Conservation (phyloP, 2,113 vertebrate species). For the Rhipidura dahli region DNA sequence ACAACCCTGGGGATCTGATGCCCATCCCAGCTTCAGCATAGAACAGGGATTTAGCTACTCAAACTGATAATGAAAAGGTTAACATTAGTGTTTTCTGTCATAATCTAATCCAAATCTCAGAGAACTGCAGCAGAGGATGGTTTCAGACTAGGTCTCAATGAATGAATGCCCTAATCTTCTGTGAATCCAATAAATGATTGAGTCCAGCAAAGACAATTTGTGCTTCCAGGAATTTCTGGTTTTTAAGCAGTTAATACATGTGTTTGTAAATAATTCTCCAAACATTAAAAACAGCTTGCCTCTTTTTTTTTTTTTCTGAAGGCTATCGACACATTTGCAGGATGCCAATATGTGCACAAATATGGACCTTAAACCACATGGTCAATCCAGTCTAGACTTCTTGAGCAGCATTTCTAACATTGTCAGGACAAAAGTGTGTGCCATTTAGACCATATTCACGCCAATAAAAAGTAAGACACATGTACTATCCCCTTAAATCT, state of each 20-base stretch:
- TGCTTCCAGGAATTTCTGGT: not conserved
- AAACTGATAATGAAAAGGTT: not conserved
- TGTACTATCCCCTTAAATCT: not conserved
- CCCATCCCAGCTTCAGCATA: not conserved
- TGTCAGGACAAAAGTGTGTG: not conserved
- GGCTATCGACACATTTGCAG: not conserved
- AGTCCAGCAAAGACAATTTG: not conserved
- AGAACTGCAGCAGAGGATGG: not conserved
- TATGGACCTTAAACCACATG: not conserved
- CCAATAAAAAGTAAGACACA: not conserved
- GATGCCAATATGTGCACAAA: not conserved
- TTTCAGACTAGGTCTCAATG: not conserved
- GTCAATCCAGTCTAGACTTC: not conserved
- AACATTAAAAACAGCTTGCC: constrained; percentile 11
- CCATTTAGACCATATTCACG: not conserved
- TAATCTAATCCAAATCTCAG: not conserved
- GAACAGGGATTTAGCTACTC: not conserved
- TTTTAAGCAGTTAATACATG: not conserved
- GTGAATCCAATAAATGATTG: not conserved
- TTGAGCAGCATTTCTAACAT: not conserved
- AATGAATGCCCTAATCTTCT: not conserved
- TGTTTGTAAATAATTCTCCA: constrained; percentile 31
- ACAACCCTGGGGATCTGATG: not conserved
- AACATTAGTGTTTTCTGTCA: not conserved
- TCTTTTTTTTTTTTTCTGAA: not conserved